Percentiles rank a stretch among this genome's conserved stretches.
Conservation (phyloP, 2,797 vertebrate species). For the Spinus olivaceus region DNA sequence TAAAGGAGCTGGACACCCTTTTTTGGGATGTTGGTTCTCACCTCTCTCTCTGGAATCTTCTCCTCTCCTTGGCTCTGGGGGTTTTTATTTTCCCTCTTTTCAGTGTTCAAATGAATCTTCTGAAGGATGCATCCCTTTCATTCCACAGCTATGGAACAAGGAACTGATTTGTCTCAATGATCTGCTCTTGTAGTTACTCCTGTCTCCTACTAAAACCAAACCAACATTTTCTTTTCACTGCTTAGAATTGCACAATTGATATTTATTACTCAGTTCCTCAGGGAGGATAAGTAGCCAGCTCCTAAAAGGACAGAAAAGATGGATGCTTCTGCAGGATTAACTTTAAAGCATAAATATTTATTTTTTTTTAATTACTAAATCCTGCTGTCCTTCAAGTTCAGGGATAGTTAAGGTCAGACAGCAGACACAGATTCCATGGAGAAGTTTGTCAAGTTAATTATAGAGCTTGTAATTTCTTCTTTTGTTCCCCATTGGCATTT, state of each 20-base stretch:
- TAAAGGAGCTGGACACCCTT: neutral
- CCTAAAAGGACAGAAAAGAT: neutral
- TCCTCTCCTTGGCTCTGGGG: neutral
- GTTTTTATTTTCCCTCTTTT: neutral
- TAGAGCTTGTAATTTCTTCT: neutral
- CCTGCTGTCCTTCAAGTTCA: neutral
- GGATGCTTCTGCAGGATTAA: neutral
- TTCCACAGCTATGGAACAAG: neutral
- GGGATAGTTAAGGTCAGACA: neutral
- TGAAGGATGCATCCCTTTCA: neutral
- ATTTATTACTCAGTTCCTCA: neutral
- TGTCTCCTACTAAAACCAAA: neutral
- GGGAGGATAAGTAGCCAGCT: neutral
- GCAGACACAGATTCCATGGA: neutral
- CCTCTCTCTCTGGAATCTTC: neutral
- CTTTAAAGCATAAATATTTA: neutral
- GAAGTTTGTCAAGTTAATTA: neutral
- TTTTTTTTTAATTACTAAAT: neutral
- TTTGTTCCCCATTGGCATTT: neutral
- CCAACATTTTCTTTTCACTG: neutral
- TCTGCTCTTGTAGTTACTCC: neutral
- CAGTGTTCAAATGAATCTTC: neutral
- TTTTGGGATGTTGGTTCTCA: neutral
- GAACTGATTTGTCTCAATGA: neutral
- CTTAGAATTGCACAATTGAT: neutral